Evolutionary conservation across 2,113 vertebrate genomes (phyloP), one percentile per base, ranked within the genome.

Genomic region (Pollachius pollachius): DNA sequence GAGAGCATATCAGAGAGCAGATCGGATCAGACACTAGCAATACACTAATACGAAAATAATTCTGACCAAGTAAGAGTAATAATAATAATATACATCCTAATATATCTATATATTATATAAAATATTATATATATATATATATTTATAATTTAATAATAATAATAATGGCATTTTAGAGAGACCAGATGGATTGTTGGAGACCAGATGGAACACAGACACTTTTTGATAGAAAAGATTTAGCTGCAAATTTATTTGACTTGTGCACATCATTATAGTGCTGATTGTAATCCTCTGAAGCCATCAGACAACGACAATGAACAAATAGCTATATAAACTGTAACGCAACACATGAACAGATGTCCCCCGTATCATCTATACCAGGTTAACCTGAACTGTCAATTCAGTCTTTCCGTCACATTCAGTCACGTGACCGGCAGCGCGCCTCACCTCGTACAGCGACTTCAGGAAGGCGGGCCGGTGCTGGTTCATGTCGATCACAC

Each of bases 381-480:
- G 41, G 41, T 7, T 48, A 9, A 48, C 41, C 12, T 48, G 8
- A 2, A 48, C 41, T 2, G 8, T 13, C 41, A 23, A 2, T 23
- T 19, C 48, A 18, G 2, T 37, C 77, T 48, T 2, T 9, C 41
- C 9, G 9, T 7, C 8, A 9, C 41, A 48, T 48, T 48, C 41
- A 9, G 41, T 48, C 41, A 48, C 11, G 41, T 48, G 41, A 9
- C 41, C 41, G 2, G 41, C 41, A 9, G 41, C 11, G 41, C 0
- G 41, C 41, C 41, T 82, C 72, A 90, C 84, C 48, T 95, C 87
- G 0, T 98, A 98, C 13, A 90, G 89, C 64, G 76, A 80, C 80
- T 95, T 85, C 69, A 94, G 84, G 88, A 99, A 99, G 85, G 92
- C 84, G 0, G 97, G 97, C 0, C 95, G 92, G 68, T 98, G 94